Evolutionary conservation across 2,113 vertebrate genomes (phyloP), one percentile per base, ranked within the genome.

Genomic region (Sapajus apella): DNA sequence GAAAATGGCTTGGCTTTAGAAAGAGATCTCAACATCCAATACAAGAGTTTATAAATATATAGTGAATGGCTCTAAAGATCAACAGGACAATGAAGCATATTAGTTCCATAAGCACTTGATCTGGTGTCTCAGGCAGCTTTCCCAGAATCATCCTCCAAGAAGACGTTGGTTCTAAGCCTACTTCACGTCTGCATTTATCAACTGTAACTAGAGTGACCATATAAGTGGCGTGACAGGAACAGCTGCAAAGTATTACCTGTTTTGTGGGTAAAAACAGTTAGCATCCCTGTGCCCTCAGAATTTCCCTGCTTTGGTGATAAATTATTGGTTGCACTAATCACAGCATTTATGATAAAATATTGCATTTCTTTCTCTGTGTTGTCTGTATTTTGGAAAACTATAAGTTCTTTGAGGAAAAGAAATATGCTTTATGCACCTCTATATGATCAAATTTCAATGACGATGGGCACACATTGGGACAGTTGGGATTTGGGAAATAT

Each of bases 141-240:
- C 35, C 56, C 40, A 90, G 77, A 32, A 68, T 61, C 11, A 47
- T 50, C 6, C 50, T 23, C 25, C 6, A 56, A 50, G 43, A 37
- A 64, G 14, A 93, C 16, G 13, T 18, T 16, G 1, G 14, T 30
- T 82, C 27, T 66, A 40, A 82, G 23, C 8, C 16, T 81, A 20
- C 9, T 56, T 27, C 3, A 45, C 6, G 5, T 8, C 32, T 93
- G 8, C 27, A 52, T 8, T 3, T 80, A 9, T 8, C 3, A 8
- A 2, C 5, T 40, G 2, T 14, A 47, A 10, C 7, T 50, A 32
- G 58, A 20, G 27, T 68, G 1, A 40, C 2, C n/a, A 45, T 47
- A 2, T 17, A 68, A 56, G 6, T 0, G 2, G 2, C 8, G 1
- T 32, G 27, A 7, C n/a, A 47, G 25, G 2, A 45, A 58, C 0